phyloP scores from a whole-genome alignment of 2,888 invertebrate genomes.

The Coenonympha glycerion region DNA sequence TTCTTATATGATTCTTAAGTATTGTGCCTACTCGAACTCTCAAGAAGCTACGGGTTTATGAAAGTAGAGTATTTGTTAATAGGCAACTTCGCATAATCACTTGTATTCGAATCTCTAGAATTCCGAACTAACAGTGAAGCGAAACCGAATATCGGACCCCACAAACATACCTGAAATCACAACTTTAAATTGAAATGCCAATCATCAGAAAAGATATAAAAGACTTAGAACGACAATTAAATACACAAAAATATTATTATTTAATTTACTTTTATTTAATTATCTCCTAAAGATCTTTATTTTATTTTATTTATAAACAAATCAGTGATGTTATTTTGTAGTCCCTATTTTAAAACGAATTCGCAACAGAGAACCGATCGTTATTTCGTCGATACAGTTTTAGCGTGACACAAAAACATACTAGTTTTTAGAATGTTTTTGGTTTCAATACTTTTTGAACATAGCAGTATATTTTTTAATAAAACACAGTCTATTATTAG shows the following conservation, averaged over 20 bases:
- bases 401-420: not conserved
- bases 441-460: not conserved
- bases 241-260: not conserved
- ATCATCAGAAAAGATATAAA: constrained; percentile 21
- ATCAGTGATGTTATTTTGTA: too few species aligned
- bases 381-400: not conserved
- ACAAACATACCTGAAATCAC: constrained; percentile 14
- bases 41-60: too few species aligned
- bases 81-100: not conserved
- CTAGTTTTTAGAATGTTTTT: not conserved
- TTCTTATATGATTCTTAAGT: too few species aligned
- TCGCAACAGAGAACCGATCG: not conserved
- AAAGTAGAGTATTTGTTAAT: not conserved
- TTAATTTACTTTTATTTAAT: too few species aligned
- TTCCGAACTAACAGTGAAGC: not conserved
- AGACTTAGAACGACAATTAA: not conserved
- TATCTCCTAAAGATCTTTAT: too few species aligned
- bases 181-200: constrained; percentile 32
- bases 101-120: not conserved
- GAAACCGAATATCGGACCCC: constrained; percentile 1
- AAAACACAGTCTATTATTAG: not conserved
- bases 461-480: not conserved
- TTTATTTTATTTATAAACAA: too few species aligned
- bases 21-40: too few species aligned
- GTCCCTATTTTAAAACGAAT: not conserved